Evolutionary conservation across 2,888 invertebrate species (phyloP).

Genomic region (Acholoe squamosa): DNA sequence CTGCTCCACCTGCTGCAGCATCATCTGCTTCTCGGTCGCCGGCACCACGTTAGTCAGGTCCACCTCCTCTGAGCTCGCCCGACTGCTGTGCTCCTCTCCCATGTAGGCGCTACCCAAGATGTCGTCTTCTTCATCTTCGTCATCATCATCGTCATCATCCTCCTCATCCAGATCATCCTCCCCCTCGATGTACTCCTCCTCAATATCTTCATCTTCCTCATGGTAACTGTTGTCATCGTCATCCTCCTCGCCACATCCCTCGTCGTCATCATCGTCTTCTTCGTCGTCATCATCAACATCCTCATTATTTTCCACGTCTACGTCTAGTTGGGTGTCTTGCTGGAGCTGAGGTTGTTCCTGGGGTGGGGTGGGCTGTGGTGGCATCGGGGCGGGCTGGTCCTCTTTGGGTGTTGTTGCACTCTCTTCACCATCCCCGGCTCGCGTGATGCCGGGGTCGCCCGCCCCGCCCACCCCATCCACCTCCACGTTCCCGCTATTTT

Average conservation of each 20-base stretch:
- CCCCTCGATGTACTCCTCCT: constrained; percentile 29
- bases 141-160: constrained; percentile 51
- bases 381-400: neutral
- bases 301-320: neutral
- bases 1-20: constrained; percentile 69
- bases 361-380: neutral
- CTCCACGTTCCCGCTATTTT: neutral
- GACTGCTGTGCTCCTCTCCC: constrained; percentile 57
- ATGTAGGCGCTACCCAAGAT: neutral
- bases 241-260: constrained; percentile 38
- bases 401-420: constrained; percentile 6
- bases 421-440: neutral
- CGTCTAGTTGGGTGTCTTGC: neutral
- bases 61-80: constrained; percentile 69
- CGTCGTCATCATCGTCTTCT: constrained; percentile 24
- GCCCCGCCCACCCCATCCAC: neutral
- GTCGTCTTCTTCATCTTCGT: constrained; percentile 21
- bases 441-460: neutral
- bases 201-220: constrained; percentile 56
- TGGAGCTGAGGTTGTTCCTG: neutral
- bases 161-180: constrained; percentile 45
- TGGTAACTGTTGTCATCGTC: constrained; percentile 47
- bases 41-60: constrained; percentile 68
- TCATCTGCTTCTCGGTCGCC: constrained; percentile 42
- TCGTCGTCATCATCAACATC: constrained; percentile 30